A percentile compares a stretch with the other conserved stretches of the same genome.
Evolutionary conservation across 2,888 invertebrate species (phyloP).

Genomic region (Monoplex corrugatus): DNA sequence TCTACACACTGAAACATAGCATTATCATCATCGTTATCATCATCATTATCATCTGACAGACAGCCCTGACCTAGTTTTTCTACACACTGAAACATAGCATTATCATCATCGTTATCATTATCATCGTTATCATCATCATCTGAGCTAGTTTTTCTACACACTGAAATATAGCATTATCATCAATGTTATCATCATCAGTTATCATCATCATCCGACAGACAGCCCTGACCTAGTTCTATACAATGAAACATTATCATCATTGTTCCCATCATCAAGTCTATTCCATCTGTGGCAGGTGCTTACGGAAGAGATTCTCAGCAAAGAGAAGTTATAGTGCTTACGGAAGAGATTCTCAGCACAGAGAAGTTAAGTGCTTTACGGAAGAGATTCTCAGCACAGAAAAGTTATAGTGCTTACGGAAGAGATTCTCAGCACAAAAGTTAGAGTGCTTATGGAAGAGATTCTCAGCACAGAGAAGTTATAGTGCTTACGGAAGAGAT

Average conservation of each 20-base stretch:
- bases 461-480: no score
- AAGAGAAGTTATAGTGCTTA: no score
- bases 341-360: no score
- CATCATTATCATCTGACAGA: constrained; percentile 82
- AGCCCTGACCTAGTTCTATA: constrained; percentile 93
- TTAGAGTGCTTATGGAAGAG: no score
- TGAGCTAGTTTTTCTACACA: constrained; percentile 85
- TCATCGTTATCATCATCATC: neutral
- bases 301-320: no score
- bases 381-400: no score
- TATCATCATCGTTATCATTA: constrained; percentile 85
- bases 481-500: no score
- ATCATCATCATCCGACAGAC: constrained; percentile 84
- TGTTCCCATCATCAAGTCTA: constrained; percentile 83
- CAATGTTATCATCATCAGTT: constrained; percentile 12
- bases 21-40: constrained; percentile 14
- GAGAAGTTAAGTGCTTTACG: no score
- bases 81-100: constrained; percentile 89
- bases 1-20: constrained; percentile 88
- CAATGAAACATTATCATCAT: constrained; percentile 88
- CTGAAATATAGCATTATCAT: constrained; percentile 70
- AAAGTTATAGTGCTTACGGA: no score
- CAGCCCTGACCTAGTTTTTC: constrained; percentile 93
- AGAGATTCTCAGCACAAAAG: no score
- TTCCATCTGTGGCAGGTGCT: no score